These are phyloP conservation scores for Chalcis sispes DNA, from an alignment of 2,888 invertebrate species.

Conservation along the genomic window DNA sequence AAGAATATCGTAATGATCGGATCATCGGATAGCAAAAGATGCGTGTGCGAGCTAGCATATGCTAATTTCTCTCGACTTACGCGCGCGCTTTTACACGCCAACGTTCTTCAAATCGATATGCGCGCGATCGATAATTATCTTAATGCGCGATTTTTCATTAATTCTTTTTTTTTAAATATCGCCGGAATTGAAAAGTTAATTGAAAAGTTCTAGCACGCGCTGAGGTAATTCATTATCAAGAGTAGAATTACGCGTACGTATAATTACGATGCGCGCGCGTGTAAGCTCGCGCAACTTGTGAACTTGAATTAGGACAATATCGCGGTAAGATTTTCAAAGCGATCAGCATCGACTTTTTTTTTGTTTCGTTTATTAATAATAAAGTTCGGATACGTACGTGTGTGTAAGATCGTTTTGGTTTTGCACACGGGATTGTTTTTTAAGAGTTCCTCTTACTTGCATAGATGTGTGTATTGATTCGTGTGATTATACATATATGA, in stretches of 20 bases:
- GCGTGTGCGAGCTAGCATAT: constrained; percentile 39
- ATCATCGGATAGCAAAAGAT: too few species aligned
- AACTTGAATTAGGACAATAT: too few species aligned
- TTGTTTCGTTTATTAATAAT: constrained; percentile 31
- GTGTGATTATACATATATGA: too few species aligned
- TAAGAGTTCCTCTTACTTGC: too few species aligned
- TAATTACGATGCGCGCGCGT: constrained; percentile 29
- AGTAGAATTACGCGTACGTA: too few species aligned
- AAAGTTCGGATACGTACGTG: background rate
- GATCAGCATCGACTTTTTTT: constrained; percentile 31
- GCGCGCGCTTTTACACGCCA: background rate
- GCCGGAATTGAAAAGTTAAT: constrained; percentile 53
- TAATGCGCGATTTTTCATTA: constrained; percentile 30
- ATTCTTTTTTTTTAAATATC: background rate
- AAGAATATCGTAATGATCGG: constrained; percentile 3
- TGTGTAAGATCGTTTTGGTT: background rate
- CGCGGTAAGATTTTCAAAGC: background rate
- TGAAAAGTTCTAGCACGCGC: too few species aligned
- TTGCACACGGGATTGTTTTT: too few species aligned
- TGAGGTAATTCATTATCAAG: constrained; percentile 38
- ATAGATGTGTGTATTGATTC: too few species aligned
- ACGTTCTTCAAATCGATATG: too few species aligned
- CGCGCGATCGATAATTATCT: constrained; percentile 43
- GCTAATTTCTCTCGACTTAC: constrained; percentile 27
- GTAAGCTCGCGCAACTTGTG: background rate